These are phyloP conservation scores for Cotesia congregata DNA, from an alignment of 2,888 invertebrate species.

Conservation along the genomic window DNA sequence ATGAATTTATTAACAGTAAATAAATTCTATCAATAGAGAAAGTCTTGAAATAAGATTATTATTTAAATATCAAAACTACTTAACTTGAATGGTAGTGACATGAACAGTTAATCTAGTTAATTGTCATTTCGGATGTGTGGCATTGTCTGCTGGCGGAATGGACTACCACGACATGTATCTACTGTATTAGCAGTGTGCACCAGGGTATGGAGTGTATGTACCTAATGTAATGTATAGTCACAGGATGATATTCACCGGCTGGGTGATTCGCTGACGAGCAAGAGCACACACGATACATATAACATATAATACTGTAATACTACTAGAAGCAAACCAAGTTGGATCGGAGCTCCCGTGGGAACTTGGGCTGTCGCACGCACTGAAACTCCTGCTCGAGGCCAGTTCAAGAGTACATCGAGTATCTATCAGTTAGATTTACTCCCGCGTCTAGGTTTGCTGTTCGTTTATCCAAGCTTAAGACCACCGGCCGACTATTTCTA, in stretches of 20 bases:
- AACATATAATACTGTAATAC: background rate
- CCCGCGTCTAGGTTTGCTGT: background rate
- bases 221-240: background rate
- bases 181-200: background rate
- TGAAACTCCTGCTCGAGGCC: slow-evolving; percentile 21
- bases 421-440: background rate
- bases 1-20: no score
- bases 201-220: background rate
- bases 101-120: background rate
- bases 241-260: background rate
- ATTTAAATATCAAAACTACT: no score
- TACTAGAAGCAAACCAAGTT: background rate
- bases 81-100: background rate
- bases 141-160: background rate
- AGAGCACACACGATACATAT: background rate
- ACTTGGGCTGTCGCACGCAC: slow-evolving; percentile 36
- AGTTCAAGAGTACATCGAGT: background rate
- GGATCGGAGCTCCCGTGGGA: slow-evolving; percentile 32
- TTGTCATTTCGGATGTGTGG: background rate
- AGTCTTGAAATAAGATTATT: no score
- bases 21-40: no score
- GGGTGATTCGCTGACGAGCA: slow-evolving; percentile 1
- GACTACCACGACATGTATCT: background rate
- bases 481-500: background rate
- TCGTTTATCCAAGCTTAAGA: background rate